Evolutionary conservation across 2,797 vertebrate genomes (phyloP).

Genomic region (Syngnathus acus): DNA sequence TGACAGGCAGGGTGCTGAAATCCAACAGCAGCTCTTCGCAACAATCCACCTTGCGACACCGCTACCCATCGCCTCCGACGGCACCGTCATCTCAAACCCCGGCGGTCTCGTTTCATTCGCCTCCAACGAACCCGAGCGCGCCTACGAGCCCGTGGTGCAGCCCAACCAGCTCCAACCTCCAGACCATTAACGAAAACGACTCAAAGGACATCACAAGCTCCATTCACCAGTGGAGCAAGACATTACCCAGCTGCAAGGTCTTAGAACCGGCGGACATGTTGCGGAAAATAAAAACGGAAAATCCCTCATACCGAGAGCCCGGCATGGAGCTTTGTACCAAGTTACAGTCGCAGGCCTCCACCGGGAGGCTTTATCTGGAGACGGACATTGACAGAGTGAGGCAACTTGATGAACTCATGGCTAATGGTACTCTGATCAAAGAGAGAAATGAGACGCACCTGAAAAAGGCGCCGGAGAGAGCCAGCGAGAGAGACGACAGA

Average conservation of each 20-base stretch:
- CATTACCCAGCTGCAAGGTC: conserved; percentile 70
- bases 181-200: conserved; percentile 45
- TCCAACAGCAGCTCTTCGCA: conserved; percentile 61
- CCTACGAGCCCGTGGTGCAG: conserved; percentile 39
- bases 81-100: conserved; percentile 22
- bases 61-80: conserved; percentile 18
- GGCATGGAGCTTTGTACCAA: conserved; percentile 48
- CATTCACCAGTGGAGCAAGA: conserved; percentile 62
- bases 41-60: conserved; percentile 50
- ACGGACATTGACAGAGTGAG: conserved; percentile 69
- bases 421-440: conserved; percentile 49
- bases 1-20: conserved; percentile 78
- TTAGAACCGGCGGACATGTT: conserved; percentile 64
- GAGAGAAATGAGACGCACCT: conserved; percentile 34
- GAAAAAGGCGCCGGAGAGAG: conserved; percentile 36
- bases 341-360: conserved; percentile 49
- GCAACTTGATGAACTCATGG: conserved; percentile 57
- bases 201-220: conserved; percentile 43
- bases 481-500: conserved; percentile 34
- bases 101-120: conserved; percentile 9
- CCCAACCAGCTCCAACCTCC: conserved; percentile 43
- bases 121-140: conserved; percentile 12
- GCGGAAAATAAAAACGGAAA: conserved; percentile 53
- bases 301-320: conserved; percentile 48
- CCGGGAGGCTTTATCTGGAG: conserved; percentile 60